These are phyloP conservation scores for Microplitis deprimator DNA, from an alignment of 2,888 invertebrate genomes.

Conservation along the genomic window DNA sequence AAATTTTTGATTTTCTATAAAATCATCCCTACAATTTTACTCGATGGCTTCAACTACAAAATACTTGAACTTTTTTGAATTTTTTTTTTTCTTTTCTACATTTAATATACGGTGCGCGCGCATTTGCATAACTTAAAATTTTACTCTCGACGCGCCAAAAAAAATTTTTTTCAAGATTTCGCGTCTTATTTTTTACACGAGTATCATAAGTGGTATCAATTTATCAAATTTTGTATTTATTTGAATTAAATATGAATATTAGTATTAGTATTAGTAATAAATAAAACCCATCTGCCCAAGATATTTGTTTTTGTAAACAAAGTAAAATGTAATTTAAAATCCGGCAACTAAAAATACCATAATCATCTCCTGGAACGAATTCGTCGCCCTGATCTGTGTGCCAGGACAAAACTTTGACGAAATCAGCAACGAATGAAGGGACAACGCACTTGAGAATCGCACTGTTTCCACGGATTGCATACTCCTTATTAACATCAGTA, in stretches of 20 bases:
- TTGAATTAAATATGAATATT: neutral
- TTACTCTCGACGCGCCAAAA: too few relatives aligned
- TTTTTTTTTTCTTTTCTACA: too few relatives aligned
- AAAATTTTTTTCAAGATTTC: too few relatives aligned
- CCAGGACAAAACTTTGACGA: slow-evolving; percentile 90
- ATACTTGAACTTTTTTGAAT: too few relatives aligned
- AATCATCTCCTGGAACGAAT: slow-evolving; percentile 78
- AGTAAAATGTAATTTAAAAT: neutral
- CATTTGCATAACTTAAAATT: too few relatives aligned
- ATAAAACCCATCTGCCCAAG: slow-evolving; percentile 13
- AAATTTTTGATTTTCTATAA: too few relatives aligned
- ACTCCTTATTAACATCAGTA: slow-evolving; percentile 89
- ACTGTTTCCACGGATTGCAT: slow-evolving; percentile 90
- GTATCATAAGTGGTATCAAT: too few relatives aligned
- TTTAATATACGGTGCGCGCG: too few relatives aligned
- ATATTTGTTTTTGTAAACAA: neutral
- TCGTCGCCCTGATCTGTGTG: slow-evolving; percentile 85
- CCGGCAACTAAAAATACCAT: slow-evolving; percentile 70
- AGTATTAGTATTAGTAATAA: neutral
- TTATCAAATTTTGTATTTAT: too few relatives aligned
- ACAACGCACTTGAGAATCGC: slow-evolving; percentile 91
- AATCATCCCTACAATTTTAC: too few relatives aligned
- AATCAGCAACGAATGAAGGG: slow-evolving; percentile 94
- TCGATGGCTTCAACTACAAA: too few relatives aligned
- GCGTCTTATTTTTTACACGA: too few relatives aligned